Evolutionary conservation across 1,140 invertebrate genomes (phyloP).

Genomic region (Hestina assimilis): DNA sequence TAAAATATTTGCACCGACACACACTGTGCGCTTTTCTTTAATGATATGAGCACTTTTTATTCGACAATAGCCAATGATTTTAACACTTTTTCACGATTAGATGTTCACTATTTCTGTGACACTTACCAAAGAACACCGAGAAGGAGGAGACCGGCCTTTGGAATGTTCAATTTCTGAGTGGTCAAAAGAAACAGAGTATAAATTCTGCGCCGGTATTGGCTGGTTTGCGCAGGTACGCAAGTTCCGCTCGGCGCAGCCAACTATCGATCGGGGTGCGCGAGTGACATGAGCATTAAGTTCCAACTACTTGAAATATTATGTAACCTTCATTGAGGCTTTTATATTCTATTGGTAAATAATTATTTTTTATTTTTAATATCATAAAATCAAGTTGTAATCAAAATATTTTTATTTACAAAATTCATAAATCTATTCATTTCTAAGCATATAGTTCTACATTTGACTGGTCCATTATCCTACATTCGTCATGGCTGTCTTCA

Average conservation of each 20-base stretch:
- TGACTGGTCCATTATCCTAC: conserved; percentile 66
- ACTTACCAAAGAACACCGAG: conserved; percentile 83
- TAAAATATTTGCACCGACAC: conserved; percentile 74
- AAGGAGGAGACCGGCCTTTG: conserved; percentile 81
- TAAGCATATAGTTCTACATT: conserved; percentile 38
- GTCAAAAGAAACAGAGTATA: conserved; percentile 70
- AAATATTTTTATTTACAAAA: conserved; percentile 1
- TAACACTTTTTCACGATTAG: conserved; percentile 74
- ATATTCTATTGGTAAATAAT: conserved; percentile 2
- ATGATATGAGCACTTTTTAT: conserved; percentile 54
- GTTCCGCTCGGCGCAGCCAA: conserved; percentile 64
- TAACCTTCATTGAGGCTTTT: background rate
- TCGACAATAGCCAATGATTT: conserved; percentile 53
- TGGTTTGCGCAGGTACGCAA: conserved; percentile 50
- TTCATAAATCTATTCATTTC: conserved; percentile 5
- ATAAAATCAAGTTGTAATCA: background rate
- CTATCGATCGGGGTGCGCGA: conserved; percentile 60
- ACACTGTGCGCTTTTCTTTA: conserved; percentile 45
- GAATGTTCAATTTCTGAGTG: conserved; percentile 82
- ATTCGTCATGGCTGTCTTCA: conserved; percentile 89
- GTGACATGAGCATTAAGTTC: conserved; percentile 45
- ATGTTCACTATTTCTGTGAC: conserved; percentile 63
- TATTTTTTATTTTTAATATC: conserved; percentile 1
- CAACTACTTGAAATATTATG: conserved; percentile 31
- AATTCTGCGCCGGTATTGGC: conserved; percentile 60